A percentile compares a stretch with the other conserved stretches of the same genome.
Conservation (phyloP, 2,113 vertebrate species). For the Halichoerus grypus region DNA sequence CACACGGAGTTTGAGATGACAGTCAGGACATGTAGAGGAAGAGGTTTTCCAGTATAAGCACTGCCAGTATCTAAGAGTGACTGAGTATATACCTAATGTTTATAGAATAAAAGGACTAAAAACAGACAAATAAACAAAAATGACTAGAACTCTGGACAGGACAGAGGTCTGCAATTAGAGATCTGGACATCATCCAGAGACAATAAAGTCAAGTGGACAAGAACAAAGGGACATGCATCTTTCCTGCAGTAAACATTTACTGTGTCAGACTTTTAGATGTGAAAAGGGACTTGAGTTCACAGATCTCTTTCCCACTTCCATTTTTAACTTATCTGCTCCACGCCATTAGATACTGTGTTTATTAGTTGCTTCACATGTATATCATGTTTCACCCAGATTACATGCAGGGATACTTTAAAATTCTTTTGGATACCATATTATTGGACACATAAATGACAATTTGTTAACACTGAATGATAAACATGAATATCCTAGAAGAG, state of each 20-base stretch:
- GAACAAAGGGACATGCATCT: background rate
- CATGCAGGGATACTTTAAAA: background rate
- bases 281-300: conserved; percentile 9
- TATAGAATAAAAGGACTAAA: background rate
- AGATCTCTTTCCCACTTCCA: background rate
- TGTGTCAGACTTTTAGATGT: background rate
- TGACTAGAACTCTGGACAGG: background rate
- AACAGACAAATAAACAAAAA: background rate
- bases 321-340: background rate
- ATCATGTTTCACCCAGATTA: background rate
- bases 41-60: background rate
- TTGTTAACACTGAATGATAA: background rate
- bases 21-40: background rate
- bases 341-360: background rate
- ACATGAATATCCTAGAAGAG: background rate
- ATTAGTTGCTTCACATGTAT: background rate
- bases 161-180: background rate
- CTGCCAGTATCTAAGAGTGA: background rate
- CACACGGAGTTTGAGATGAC: background rate
- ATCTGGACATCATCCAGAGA: background rate
- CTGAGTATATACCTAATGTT: background rate
- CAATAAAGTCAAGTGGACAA: background rate
- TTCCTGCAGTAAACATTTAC: background rate
- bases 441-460: background rate
- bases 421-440: background rate